Conservation (phyloP, 2,888 invertebrate genomes). For the Dicyrtomina minuta region DNA sequence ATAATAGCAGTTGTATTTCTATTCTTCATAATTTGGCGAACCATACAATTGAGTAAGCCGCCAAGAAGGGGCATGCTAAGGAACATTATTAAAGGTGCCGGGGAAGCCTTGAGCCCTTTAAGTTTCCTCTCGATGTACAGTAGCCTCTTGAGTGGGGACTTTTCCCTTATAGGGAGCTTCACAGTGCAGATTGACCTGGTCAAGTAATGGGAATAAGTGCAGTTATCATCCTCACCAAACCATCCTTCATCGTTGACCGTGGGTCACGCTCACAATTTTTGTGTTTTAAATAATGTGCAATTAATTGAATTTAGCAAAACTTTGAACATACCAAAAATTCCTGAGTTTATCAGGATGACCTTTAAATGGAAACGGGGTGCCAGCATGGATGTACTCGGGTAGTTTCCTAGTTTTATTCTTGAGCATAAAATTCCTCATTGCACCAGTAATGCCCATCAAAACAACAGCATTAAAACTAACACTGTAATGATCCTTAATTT, state of each 20-base stretch:
- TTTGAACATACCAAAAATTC: slow-evolving; percentile 22
- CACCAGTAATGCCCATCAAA: not conserved
- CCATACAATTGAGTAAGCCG: not conserved
- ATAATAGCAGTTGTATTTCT: not conserved
- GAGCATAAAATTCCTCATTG: slow-evolving; percentile 5
- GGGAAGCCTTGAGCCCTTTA: not conserved
- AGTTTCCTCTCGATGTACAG: slow-evolving; percentile 11
- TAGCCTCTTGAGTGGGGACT: not conserved
- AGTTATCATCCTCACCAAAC: not conserved
- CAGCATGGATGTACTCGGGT: slow-evolving; percentile 13
- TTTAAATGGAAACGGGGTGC: slow-evolving; percentile 19
- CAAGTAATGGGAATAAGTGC: not conserved
- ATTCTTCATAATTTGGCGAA: not conserved
- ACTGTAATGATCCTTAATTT: not conserved
- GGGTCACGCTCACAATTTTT: too few species aligned
- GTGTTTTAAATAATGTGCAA: too few species aligned
- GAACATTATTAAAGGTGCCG: not conserved
- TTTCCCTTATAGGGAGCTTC: slow-evolving; percentile 7
- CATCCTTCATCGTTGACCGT: too few species aligned
- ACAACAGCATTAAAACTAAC: slow-evolving; percentile 1
- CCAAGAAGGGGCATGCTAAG: not conserved
- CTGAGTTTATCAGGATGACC: slow-evolving; percentile 10
- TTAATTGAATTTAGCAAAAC: too few species aligned
- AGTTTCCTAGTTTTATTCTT: not conserved
- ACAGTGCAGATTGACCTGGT: slow-evolving; percentile 15